Percentiles rank a stretch among this genome's conserved stretches.
Conservation (phyloP, 2,888 invertebrate species). For the Chloromyia formosa region DNA sequence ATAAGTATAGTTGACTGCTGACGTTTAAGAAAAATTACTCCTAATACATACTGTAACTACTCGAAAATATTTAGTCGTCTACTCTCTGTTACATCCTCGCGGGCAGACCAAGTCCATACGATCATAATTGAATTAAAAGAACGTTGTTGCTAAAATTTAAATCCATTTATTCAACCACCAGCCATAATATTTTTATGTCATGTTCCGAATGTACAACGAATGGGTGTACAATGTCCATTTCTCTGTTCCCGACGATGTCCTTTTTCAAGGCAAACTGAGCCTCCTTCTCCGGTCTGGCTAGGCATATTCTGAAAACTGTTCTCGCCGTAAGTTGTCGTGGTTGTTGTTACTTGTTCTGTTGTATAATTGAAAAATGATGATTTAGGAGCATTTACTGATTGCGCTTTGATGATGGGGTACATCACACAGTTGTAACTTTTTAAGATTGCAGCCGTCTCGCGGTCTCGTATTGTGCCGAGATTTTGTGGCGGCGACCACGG, state of each 20-base stretch:
- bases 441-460: not conserved
- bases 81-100: too few relatives aligned
- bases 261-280: not conserved
- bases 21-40: too few relatives aligned
- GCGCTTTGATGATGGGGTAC: slow-evolving; percentile 16
- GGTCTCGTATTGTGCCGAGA: not conserved
- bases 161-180: slow-evolving; percentile 29
- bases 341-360: not conserved
- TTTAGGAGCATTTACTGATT: slow-evolving; percentile 23
- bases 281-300: too few relatives aligned
- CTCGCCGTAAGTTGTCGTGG: not conserved
- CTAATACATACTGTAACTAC: too few relatives aligned
- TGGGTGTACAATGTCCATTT: not conserved
- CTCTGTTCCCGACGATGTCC: not conserved
- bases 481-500: too few relatives aligned
- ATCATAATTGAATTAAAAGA: too few relatives aligned
- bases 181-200: slow-evolving; percentile 15
- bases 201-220: not conserved
- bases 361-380: slow-evolving; percentile 33
- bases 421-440: not conserved
- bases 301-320: too few relatives aligned
- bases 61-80: too few relatives aligned
- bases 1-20: too few relatives aligned
- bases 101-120: too few relatives aligned
- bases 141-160: slow-evolving; percentile 21